Conservation (phyloP, 2,797 vertebrate species). For the Notamacropus eugenii region DNA sequence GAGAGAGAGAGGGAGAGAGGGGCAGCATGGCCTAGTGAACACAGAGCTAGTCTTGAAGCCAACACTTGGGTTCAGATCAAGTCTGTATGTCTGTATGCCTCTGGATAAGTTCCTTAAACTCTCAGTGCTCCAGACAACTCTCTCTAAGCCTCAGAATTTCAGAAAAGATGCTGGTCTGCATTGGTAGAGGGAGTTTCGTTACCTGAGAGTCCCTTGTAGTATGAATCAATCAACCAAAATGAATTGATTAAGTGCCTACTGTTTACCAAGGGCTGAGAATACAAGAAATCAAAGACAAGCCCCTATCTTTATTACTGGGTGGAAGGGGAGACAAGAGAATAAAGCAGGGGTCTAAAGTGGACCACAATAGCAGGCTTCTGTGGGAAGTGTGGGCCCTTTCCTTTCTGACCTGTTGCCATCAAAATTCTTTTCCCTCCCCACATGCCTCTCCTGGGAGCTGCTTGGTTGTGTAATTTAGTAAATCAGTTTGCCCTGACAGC, state of each 20-base stretch:
- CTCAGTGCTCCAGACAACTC: not conserved
- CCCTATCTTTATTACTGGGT: not conserved
- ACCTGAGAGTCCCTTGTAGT: not conserved
- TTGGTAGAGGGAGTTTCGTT: not conserved
- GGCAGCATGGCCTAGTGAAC: not conserved
- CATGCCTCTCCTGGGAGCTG: not conserved
- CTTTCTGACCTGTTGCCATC: not conserved
- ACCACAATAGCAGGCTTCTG: not conserved
- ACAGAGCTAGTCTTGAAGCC: not conserved
- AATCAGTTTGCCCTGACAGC: not conserved
- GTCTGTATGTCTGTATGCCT: not conserved
- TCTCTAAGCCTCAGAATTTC: not conserved
- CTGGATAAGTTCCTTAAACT: not conserved
- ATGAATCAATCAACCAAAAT: not conserved
- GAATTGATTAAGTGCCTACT: not conserved
- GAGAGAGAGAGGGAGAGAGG: not conserved
- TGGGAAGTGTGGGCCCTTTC: not conserved
- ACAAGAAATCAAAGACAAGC: not conserved
- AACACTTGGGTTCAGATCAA: not conserved
- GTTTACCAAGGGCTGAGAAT: not conserved
- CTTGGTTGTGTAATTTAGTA: not conserved
- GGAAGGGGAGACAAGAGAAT: not conserved
- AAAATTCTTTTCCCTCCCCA: not conserved
- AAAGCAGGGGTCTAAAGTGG: not conserved
- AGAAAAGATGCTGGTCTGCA: not conserved